phyloP scores from a whole-genome alignment of 2,888 invertebrate genomes.

The Volucella bombylans region DNA sequence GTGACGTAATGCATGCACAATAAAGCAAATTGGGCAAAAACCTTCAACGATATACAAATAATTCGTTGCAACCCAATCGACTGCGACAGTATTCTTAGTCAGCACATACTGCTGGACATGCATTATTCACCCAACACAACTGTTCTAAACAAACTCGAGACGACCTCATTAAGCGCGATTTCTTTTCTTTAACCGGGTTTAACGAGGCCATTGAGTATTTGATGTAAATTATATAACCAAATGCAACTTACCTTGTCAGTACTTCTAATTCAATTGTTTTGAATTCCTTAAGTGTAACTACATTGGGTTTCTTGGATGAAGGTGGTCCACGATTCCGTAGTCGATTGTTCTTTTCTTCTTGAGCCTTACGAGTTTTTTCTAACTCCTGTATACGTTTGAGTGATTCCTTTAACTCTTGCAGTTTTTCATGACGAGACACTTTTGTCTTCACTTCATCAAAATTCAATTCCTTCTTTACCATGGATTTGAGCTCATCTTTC shows the following conservation, averaged over 20 bases:
- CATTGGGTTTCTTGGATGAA: slow-evolving; percentile 74
- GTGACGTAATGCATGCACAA: slow-evolving; percentile 24
- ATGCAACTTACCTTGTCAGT: slow-evolving; percentile 85
- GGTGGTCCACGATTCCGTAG: slow-evolving; percentile 77
- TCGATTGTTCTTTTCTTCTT: slow-evolving; percentile 80
- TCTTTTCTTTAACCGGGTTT: slow-evolving; percentile 61
- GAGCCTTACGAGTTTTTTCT: slow-evolving; percentile 84
- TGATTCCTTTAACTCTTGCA: slow-evolving; percentile 88
- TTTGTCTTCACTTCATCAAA: slow-evolving; percentile 88
- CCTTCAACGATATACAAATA: slow-evolving; percentile 44
- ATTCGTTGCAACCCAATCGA: slow-evolving; percentile 38
- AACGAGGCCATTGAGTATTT: slow-evolving; percentile 36
- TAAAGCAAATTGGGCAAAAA: slow-evolving; percentile 50
- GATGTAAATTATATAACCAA: slow-evolving; percentile 38
- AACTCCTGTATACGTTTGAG: slow-evolving; percentile 87
- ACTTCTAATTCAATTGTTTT: slow-evolving; percentile 90
- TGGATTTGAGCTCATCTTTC: slow-evolving; percentile 82
- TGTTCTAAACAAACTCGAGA: slow-evolving; percentile 27
- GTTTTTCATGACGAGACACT: slow-evolving; percentile 86
- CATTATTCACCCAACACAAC: slow-evolving; percentile 38
- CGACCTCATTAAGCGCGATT: slow-evolving; percentile 59
- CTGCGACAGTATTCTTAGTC: slow-evolving; percentile 21
- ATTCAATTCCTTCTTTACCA: slow-evolving; percentile 85
- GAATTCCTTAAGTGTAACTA: slow-evolving; percentile 86
- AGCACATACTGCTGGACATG: slow-evolving; percentile 50